Base-by-base conservation (phyloP, 2,113 vertebrate species). In the Carassius gibelio region DNA sequence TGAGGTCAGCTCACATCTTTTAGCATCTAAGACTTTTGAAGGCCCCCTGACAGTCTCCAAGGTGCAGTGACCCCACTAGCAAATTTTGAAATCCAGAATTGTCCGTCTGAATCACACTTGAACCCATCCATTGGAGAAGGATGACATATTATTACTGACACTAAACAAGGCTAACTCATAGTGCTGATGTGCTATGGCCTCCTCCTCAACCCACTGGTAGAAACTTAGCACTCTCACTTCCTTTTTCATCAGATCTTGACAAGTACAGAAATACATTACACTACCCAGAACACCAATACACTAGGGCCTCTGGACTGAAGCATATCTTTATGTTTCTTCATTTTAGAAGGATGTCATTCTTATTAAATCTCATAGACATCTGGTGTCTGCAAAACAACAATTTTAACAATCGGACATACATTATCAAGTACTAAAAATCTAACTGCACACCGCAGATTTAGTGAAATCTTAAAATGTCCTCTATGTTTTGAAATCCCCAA, bases 101-200 rank as follows among this genome's bases (percentile, higher is more conserved):
- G 57, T 61, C 57, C 8, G 4, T 61, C 9, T n/a, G 15, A 52
- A 34, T 38, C 30, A 23, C 45, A 72, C 26, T 36, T 11, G 72
- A 69, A 69, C 66, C 36, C 48, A 82, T n/a, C 26, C 59, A 23
- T 59, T 85, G 19, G 81, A 50, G 59, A 36, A 17, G 26, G 23
- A 68, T 23, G 9, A 13, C 38, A 72, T 83, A 42, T 78, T 83
- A 62, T 78, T n/a, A 69, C 13, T 82, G 72, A 68, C 79, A 88
- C 55, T 76, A 82, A 83, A 71, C 36, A 78, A 61, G 9, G 30
- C 42, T 74, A 74, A 74, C 76, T 85, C 84, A 88, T 74, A 75
- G 59, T 71, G 61, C 75, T 21, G 62, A 88, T 64, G 42, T 68
- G 45, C 34, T 36, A 45, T 36, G 38, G 50, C 38, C 59, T 38